phyloP scores from a whole-genome alignment of 2,113 vertebrate species.

The Corythornis vintsioides region DNA sequence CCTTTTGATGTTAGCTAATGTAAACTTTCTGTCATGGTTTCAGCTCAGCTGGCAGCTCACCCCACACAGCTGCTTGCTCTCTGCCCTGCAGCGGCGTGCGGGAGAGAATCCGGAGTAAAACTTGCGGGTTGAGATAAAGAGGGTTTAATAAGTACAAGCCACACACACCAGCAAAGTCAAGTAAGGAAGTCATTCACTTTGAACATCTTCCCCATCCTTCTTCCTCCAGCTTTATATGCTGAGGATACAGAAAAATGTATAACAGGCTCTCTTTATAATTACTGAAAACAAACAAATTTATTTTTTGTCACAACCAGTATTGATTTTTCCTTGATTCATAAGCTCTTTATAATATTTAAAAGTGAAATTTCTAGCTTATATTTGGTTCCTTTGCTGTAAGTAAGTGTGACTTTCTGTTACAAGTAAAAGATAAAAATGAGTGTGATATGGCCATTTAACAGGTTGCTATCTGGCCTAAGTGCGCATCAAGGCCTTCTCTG shows the following conservation, averaged over 20 bases:
- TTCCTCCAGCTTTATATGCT: neutral
- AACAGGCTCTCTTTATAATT: neutral
- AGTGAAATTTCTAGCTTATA: neutral
- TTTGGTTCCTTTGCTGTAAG: slow-evolving; percentile 9
- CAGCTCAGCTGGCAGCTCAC: neutral
- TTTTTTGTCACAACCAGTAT: neutral
- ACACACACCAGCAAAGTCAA: neutral
- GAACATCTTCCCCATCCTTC: neutral
- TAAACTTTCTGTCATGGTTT: neutral
- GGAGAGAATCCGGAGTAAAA: neutral
- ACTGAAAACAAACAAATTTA: neutral
- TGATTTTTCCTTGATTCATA: neutral
- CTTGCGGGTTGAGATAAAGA: neutral
- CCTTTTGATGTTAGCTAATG: neutral
- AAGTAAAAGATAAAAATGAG: neutral
- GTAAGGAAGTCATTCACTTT: neutral
- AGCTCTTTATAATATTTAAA: neutral
- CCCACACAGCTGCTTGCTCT: neutral
- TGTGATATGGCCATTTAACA: slow-evolving; percentile 10
- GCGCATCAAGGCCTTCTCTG: slow-evolving; percentile 31
- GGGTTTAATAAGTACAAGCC: neutral
- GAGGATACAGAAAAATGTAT: neutral
- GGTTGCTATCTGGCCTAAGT: slow-evolving; percentile 39
- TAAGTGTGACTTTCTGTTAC: neutral
- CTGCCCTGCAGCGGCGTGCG: neutral